phyloP scores from a whole-genome alignment of 37 sponge, comb jelly and placozoan genomes.

The Eunapius fragilis region DNA sequence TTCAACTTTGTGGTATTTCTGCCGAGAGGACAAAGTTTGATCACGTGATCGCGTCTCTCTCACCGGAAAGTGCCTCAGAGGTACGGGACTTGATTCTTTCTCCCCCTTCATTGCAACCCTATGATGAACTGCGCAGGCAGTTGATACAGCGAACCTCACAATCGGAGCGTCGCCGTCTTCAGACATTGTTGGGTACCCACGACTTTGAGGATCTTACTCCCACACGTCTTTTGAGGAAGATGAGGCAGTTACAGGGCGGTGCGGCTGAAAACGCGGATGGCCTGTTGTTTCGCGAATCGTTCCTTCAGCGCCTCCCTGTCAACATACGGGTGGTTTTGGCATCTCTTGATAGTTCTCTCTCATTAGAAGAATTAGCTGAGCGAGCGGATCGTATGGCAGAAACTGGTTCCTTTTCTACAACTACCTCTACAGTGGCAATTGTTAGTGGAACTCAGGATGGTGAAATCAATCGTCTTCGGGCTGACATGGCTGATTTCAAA shows the following conservation, averaged over 20 bases:
- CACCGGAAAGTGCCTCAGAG: conserved; percentile 32
- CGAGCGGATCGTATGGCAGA: conserved; percentile 42
- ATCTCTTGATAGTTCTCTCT: not conserved
- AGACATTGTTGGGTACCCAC: conserved; percentile 15
- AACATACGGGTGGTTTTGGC: conserved; percentile 46
- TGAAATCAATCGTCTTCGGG: not conserved
- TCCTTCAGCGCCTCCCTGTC: conserved; percentile 37
- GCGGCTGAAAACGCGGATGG: not conserved
- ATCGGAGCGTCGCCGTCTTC: conserved; percentile 26
- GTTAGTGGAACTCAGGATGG: not conserved
- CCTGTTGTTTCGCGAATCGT: conserved; percentile 31
- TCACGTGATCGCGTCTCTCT: conserved; percentile 33
- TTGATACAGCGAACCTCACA: conserved; percentile 32
- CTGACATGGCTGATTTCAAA: not conserved
- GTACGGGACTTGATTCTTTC: conserved; percentile 38
- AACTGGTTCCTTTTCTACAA: not conserved
- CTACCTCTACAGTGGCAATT: not conserved
- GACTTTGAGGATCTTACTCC: conserved; percentile 44
- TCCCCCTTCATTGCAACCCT: conserved; percentile 18
- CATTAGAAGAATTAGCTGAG: conserved; percentile 29
- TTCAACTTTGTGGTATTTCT: not conserved
- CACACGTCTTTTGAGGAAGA: conserved; percentile 26
- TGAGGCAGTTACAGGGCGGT: conserved; percentile 39
- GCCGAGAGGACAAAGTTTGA: conserved; percentile 27
- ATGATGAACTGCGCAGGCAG: conserved; percentile 1